These are phyloP conservation scores for Peromyscus attwateri DNA, from an alignment of 2,797 vertebrate genomes.

Conservation along the genomic window DNA sequence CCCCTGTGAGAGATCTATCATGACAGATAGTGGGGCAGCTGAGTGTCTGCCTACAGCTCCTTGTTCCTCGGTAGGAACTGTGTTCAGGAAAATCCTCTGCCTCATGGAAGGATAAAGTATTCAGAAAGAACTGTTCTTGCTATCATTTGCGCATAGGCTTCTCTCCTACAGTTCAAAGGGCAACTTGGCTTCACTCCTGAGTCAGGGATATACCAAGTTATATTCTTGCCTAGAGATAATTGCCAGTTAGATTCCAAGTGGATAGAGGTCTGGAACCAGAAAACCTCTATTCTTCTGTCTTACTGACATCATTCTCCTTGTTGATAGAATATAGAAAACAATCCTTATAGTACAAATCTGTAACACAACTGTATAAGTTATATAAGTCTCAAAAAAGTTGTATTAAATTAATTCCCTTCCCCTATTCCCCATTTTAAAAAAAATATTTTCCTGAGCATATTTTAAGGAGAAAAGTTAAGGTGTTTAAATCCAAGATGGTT, in stretches of 20 bases:
- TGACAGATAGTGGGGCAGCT: not conserved
- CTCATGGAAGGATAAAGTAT: not conserved
- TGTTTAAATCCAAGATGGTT: not conserved
- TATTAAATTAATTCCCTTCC: not conserved
- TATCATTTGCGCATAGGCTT: not conserved
- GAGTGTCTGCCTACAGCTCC: not conserved
- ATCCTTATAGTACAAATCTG: not conserved
- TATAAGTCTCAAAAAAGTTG: not conserved
- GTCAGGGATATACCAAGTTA: not conserved
- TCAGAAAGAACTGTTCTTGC: not conserved
- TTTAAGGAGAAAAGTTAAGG: slow-evolving; percentile 15
- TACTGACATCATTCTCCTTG: not conserved
- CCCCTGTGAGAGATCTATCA: not conserved
- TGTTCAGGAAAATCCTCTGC: not conserved
- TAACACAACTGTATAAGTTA: not conserved
- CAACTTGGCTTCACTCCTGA: not conserved
- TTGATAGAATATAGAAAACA: not conserved
- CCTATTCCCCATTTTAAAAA: not conserved
- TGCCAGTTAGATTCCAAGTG: not conserved
- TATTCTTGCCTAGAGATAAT: not conserved
- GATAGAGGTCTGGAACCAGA: not conserved
- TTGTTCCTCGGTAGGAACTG: not conserved
- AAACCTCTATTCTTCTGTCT: not conserved
- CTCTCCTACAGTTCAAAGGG: not conserved
- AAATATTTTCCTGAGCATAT: not conserved